Evolutionary conservation across 2,113 vertebrate genomes (phyloP), one percentile per base, ranked within the genome.

Genomic region (Empidonax traillii): DNA sequence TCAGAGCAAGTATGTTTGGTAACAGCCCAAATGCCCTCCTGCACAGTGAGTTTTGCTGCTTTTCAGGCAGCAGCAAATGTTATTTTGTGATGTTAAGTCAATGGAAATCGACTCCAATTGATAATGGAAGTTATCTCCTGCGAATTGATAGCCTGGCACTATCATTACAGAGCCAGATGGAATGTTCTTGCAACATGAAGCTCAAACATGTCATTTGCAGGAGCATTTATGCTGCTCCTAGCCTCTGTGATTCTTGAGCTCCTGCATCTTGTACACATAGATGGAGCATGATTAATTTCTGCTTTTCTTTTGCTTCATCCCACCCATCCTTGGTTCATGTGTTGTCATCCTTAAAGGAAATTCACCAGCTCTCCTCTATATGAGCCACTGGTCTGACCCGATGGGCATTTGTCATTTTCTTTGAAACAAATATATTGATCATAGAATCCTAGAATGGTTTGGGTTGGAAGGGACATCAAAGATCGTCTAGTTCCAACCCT

Each of bases 181-280:
- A 83, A 63, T 5, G 15, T 28, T 88, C 58, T 63, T 47, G 33
- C 75, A 27, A 28, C 41, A 16, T 0, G 7, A 67, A 69, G 46
- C 75, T 92, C 67, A 62, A 43, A 41, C 3, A 4, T 6, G 14
- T 28, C 13, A n/a, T 65, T 23, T 74, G 53, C 37, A 62, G 52
- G 9, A 74, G 53, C 8, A 19, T 25, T 81, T 51, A 39, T 14
- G 51, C 10, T n/a, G 44, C n/a, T 58, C 4, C 14, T 3, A 55
- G 44, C 30, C 35, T 73, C 55, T 39, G 30, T 3, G 2, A 10
- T 52, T 59, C 81, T 49, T 21, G 41, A 89, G 23, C 46, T 98
- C 98, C 95, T 98, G 80, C 6, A 98, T 96, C 33, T 97, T 97
- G 41, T 98, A 97, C 9, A 90, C 80, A 8, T 94, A 98, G 6